Percentiles rank a stretch among this genome's conserved stretches.
Conservation (phyloP, 2,113 vertebrate genomes). For the Fulica atra region DNA sequence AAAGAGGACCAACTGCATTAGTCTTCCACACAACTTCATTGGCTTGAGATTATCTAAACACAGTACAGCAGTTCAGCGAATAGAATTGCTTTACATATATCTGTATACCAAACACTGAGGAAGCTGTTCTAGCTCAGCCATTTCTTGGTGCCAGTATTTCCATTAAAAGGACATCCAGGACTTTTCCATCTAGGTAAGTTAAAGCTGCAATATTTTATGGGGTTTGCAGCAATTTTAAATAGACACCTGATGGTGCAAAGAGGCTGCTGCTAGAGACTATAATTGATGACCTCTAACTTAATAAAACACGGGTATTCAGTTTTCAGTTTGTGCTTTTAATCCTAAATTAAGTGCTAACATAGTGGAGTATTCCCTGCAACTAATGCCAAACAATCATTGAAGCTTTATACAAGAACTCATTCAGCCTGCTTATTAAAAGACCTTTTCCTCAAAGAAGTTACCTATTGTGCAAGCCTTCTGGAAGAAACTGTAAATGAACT, state of each 20-base stretch:
- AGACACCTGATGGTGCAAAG: background rate
- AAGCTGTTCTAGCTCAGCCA: background rate
- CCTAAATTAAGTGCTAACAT: background rate
- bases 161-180: background rate
- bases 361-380: background rate
- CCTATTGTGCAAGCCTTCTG: background rate
- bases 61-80: background rate
- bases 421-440: background rate
- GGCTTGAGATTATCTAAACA: background rate
- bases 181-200: background rate
- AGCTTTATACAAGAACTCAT: background rate
- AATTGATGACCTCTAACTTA: background rate
- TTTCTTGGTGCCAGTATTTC: background rate
- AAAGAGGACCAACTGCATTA: background rate
- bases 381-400: background rate
- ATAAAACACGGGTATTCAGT: background rate
- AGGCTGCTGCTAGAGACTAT: background rate
- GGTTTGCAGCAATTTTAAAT: background rate
- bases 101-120: background rate
- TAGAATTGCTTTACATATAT: background rate
- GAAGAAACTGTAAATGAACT: background rate
- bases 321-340: background rate
- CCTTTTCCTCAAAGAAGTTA: background rate
- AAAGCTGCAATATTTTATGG: background rate
- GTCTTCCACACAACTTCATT: background rate